Evolutionary conservation across 2,113 vertebrate genomes (phyloP).

Genomic region (Mustelus asterias): DNA sequence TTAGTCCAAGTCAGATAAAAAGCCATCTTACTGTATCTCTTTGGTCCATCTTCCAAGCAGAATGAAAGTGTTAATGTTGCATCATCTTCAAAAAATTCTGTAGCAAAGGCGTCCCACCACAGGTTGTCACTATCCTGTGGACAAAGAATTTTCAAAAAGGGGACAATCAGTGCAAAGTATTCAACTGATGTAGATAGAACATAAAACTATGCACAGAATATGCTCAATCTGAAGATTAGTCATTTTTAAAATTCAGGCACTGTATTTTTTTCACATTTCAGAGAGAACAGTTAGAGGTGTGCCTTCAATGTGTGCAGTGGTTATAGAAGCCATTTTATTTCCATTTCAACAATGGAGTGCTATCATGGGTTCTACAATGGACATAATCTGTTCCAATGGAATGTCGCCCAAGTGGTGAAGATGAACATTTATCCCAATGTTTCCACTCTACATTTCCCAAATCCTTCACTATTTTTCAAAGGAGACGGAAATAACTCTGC

Average conservation of each 20-base stretch:
- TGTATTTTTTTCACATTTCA: not conserved
- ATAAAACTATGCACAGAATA: not conserved
- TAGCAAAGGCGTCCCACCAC: conserved; percentile 98
- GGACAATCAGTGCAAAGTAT: not conserved
- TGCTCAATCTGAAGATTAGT: not conserved
- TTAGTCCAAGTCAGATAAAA: conserved; percentile 39
- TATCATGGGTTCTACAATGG: not conserved
- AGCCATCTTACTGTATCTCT: conserved; percentile 96
- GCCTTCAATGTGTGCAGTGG: not conserved
- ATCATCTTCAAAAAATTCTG: conserved; percentile 98
- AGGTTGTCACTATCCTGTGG: conserved; percentile 96
- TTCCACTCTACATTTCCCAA: not conserved
- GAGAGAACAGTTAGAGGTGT: not conserved
- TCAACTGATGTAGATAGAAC: not conserved
- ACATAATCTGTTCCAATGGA: not conserved
- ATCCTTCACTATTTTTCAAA: not conserved
- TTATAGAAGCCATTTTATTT: not conserved
- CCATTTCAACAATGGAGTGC: not conserved
- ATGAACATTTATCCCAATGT: not conserved
- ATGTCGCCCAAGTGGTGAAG: not conserved
- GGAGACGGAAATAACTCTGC: not conserved
- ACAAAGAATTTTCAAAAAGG: conserved; percentile 45
- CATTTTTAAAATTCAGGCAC: not conserved
- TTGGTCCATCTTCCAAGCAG: conserved; percentile 99
- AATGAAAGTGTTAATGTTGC: conserved; percentile 97